Conservation (phyloP, 2,797 vertebrate species). For the Neoniphon sammara region DNA sequence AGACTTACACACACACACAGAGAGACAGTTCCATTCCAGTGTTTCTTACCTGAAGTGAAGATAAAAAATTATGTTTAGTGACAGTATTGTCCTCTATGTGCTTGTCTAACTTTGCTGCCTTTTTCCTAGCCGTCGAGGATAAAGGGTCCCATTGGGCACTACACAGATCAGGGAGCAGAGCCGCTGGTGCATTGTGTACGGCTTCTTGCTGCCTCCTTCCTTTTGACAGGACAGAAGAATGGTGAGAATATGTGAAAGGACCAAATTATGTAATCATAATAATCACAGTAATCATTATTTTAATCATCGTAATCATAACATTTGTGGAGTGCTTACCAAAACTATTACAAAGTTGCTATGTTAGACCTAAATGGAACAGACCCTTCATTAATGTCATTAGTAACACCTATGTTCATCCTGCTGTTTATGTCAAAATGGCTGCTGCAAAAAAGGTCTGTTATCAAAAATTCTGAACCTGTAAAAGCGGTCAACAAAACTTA, state of each 20-base stretch:
- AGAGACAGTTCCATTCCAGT: too few species aligned
- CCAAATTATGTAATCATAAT: not conserved
- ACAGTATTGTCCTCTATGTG: not conserved
- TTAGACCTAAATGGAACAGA: too few species aligned
- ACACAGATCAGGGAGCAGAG: conserved; percentile 85
- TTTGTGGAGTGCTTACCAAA: too few species aligned
- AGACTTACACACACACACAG: not conserved
- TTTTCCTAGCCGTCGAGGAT: conserved; percentile 87
- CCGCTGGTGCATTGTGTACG: conserved; percentile 95
- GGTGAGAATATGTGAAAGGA: conserved; percentile 78
- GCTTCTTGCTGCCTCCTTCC: conserved; percentile 93
- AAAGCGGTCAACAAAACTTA: too few species aligned
- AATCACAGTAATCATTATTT: too few species aligned
- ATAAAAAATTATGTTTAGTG: not conserved
- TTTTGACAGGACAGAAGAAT: conserved; percentile 91
- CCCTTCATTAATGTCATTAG: too few species aligned
- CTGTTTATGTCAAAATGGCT: too few species aligned
- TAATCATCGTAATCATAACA: too few species aligned
- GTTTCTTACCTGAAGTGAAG: not conserved
- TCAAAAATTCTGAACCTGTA: too few species aligned
- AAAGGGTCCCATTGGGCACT: conserved; percentile 93
- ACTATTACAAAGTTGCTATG: too few species aligned
- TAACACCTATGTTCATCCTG: too few species aligned
- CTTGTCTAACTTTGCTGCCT: conserved; percentile 4
- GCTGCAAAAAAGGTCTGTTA: too few species aligned